Evolutionary conservation across 1,140 invertebrate genomes (phyloP), one percentile per base, ranked within the genome.

Genomic region (Wiebesia pumilae): DNA sequence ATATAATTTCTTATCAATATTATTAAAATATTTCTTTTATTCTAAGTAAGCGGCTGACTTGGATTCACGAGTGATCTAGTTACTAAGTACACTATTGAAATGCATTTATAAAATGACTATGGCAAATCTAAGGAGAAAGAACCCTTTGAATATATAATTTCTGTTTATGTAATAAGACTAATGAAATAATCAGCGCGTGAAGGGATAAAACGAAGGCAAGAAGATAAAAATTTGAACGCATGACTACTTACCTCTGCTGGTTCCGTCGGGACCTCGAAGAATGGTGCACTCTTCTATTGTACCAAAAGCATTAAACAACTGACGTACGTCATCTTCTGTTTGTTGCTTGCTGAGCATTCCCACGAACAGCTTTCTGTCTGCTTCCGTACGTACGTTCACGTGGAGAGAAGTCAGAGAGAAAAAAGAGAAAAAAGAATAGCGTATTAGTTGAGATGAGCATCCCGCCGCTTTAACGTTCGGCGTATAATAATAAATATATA

Each of bases 261-360:
- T 96, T 91, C 98, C 98, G 96, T 99, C 98, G 88, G 98, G 98
- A 91, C 98, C 98, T 90, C 98, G 96, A 87, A 99, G 96, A 93
- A 99, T 99, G 87, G 98, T 99, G 92, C 99, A 99, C 96, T 99
- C 99, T 94, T 99, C 99, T 96, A 99, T 99, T 93, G 96, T 97
- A 90, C 99, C 99, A 94, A 97, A 99, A 87, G 98, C 96, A 92
- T 97, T 96, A 95, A 99, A 99, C 92, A 99, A 95, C 94, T 98
- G 97, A 94, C 98, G 96, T 89, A 99, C 98, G 97, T 99, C 98
- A 92, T 99, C 98, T 96, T 99, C 99, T 90, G 97, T 98, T 94
- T 99, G 98, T 95, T 99, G 98, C 95, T 99, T 99, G 95, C 98
- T 99, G 93, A 99, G 97, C 99, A 99, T 99, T 93, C 99, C 99